Conservation (phyloP, 2,113 vertebrate species). For the Dasyornis broadbenti region DNA sequence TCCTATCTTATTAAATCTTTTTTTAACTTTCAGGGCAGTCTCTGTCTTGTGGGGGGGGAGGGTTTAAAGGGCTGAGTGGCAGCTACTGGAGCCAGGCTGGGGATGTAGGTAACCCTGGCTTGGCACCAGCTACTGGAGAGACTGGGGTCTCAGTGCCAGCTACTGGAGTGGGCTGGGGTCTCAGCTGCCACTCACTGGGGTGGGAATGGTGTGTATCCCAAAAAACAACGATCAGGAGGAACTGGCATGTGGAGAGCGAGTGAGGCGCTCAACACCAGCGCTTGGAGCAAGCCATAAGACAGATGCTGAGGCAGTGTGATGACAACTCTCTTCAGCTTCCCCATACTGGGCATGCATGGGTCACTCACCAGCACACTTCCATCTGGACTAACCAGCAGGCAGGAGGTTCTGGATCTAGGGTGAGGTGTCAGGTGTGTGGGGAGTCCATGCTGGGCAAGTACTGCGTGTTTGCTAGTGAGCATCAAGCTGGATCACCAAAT, state of each 20-base stretch:
- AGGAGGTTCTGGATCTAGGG: neutral
- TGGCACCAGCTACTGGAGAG: neutral
- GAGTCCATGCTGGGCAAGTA: neutral
- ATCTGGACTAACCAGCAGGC: neutral
- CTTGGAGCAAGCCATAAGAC: neutral
- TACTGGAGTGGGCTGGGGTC: neutral
- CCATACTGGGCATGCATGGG: neutral
- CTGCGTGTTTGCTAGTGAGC: neutral
- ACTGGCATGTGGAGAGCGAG: neutral
- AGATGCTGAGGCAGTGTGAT: neutral
- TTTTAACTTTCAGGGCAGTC: neutral
- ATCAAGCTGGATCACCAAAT: neutral
- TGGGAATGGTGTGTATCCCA: neutral
- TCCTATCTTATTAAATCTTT: neutral
- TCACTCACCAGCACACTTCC: neutral
- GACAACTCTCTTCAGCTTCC: neutral
- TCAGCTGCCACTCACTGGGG: neutral
- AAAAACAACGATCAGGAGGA: neutral
- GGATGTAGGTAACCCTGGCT: neutral
- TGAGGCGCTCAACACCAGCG: accelerated
- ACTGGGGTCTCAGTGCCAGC: neutral
- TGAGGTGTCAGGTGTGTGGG: neutral
- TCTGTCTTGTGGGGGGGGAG: neutral
- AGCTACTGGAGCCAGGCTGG: neutral
- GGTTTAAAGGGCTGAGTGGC: neutral